These are phyloP conservation scores for Agrotis puta DNA, from an alignment of 2,888 invertebrate species.

Conservation along the genomic window DNA sequence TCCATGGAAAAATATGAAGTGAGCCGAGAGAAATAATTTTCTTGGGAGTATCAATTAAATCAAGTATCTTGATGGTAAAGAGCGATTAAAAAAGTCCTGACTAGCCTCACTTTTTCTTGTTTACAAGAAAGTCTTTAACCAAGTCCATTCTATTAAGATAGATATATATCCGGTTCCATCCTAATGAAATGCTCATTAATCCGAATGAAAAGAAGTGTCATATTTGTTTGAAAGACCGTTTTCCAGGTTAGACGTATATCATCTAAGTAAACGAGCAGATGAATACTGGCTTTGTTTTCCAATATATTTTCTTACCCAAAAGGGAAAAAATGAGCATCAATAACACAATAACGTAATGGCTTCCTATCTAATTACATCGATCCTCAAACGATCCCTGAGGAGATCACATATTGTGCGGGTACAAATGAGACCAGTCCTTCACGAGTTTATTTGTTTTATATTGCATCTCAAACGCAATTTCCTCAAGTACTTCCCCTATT, in stretches of 20 bases:
- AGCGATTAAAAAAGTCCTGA: conserved; percentile 32
- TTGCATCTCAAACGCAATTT: conserved; percentile 49
- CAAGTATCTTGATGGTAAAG: conserved; percentile 45
- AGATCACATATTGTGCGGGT: conserved; percentile 29
- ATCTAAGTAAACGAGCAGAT: background rate
- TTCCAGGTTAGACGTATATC: background rate
- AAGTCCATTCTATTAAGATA: background rate
- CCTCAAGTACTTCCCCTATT: conserved; percentile 44
- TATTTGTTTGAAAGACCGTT: conserved; percentile 5
- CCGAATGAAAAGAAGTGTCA: background rate
- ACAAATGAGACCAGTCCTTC: conserved; percentile 39
- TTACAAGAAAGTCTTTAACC: conserved; percentile 31
- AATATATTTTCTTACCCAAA: background rate
- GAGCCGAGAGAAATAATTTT: conserved; percentile 51
- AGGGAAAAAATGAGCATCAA: conserved; percentile 8
- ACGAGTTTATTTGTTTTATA: conserved; percentile 47
- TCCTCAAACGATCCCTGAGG: conserved; percentile 22
- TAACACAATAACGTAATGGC: conserved; percentile 20
- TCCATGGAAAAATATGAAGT: conserved; percentile 55
- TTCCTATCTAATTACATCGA: conserved; percentile 42
- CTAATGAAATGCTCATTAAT: background rate
- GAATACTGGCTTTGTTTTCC: background rate
- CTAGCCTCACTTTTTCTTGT: conserved; percentile 36
- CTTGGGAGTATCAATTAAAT: conserved; percentile 58
- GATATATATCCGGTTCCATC: background rate